These are phyloP conservation scores for Candoia aspera DNA, from an alignment of 2,113 vertebrate genomes.

Conservation along the genomic window DNA sequence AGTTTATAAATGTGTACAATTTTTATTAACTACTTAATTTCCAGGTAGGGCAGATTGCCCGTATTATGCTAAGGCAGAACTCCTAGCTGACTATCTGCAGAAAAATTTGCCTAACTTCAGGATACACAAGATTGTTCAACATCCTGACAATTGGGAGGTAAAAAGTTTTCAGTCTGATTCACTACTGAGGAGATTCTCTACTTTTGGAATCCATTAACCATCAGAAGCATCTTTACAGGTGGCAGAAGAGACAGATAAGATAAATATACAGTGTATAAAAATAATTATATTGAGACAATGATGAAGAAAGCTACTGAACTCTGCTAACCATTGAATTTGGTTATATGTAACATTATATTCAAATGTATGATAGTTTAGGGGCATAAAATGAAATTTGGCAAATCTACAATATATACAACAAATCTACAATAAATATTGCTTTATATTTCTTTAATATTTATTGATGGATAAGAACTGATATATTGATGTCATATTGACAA, in stretches of 20 bases:
- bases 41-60: constrained; percentile 88
- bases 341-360: not conserved
- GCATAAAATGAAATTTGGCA: not conserved
- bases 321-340: not conserved
- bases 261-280: not conserved
- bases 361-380: not conserved
- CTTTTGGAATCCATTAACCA: not conserved
- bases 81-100: constrained; percentile 84
- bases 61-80: constrained; percentile 87
- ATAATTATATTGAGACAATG: not conserved
- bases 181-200: not conserved
- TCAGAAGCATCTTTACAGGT: not conserved
- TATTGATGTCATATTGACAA: not conserved
- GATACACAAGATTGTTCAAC: constrained; percentile 83
- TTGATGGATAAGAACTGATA: not conserved
- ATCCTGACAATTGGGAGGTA: constrained; percentile 89
- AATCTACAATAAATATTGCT: not conserved
- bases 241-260: not conserved
- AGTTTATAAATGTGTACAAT: not conserved
- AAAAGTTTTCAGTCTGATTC: not conserved
- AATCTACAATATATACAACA: not conserved
- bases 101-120: constrained; percentile 83
- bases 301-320: too few relatives aligned
- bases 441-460: not conserved
- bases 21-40: constrained; percentile 12